phyloP scores from a whole-genome alignment of 2,888 invertebrate genomes.

The Aspidiotus destructor region DNA sequence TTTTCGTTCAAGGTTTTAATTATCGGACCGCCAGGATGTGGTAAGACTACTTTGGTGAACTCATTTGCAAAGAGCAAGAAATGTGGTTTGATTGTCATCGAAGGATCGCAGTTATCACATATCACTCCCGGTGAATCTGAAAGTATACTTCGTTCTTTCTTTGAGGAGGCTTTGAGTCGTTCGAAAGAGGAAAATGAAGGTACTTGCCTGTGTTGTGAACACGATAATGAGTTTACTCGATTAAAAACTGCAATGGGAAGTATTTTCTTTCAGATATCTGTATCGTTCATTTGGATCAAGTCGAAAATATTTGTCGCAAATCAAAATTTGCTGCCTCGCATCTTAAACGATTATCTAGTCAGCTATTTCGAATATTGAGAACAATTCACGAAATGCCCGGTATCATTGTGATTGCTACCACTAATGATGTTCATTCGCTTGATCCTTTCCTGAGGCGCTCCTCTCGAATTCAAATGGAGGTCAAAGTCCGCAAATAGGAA shows the following conservation, averaged over 20 bases:
- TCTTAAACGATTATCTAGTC: slow-evolving; percentile 42
- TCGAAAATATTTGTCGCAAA: slow-evolving; percentile 45
- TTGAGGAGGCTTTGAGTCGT: slow-evolving; percentile 42
- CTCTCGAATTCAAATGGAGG: slow-evolving; percentile 50
- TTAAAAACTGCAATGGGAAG: background rate
- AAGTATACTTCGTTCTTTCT: slow-evolving; percentile 43
- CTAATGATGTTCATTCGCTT: slow-evolving; percentile 45
- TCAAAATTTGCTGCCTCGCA: slow-evolving; percentile 37
- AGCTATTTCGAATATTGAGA: slow-evolving; percentile 47
- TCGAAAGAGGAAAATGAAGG: slow-evolving; percentile 41
- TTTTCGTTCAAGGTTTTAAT: slow-evolving; percentile 42
- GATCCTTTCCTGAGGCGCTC: slow-evolving; percentile 46
- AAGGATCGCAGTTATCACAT: slow-evolving; percentile 44
- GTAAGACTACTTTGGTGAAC: slow-evolving; percentile 49
- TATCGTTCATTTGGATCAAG: slow-evolving; percentile 44
- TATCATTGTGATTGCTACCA: slow-evolving; percentile 49
- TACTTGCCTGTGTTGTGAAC: no score
- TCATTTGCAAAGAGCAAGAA: slow-evolving; percentile 44
- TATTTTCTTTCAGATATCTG: slow-evolving; percentile 40
- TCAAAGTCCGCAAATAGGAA: slow-evolving; percentile 37
- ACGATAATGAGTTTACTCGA: background rate
- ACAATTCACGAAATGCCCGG: slow-evolving; percentile 41
- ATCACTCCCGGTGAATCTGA: slow-evolving; percentile 49
- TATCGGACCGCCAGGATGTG: slow-evolving; percentile 51
- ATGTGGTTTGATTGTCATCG: slow-evolving; percentile 45